Conservation (phyloP, 2,113 vertebrate species). For the Microcebus tavaratra region DNA sequence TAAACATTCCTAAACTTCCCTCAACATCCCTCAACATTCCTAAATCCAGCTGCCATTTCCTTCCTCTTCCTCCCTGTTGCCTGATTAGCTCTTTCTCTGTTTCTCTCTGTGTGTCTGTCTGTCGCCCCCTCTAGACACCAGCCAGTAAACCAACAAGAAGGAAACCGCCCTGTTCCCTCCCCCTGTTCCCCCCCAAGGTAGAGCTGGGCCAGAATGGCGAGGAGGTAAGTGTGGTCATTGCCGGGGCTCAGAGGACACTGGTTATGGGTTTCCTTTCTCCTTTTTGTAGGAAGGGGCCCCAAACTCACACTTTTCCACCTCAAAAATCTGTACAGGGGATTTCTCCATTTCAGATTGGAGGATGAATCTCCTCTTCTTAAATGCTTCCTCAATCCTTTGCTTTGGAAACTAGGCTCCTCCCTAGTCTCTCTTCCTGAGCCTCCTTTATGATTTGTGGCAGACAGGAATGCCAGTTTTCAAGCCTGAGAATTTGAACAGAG, state of each 20-base stretch:
- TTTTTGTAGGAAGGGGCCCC: accelerated
- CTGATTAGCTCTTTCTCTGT: slow-evolving; percentile 66
- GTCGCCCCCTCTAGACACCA: slow-evolving; percentile 82
- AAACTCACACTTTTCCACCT: not conserved
- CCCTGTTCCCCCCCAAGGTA: slow-evolving; percentile 80
- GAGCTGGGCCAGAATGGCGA: slow-evolving; percentile 85
- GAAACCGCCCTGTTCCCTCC: slow-evolving; percentile 89
- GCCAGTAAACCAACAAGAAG: slow-evolving; percentile 84
- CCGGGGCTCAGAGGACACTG: not conserved
- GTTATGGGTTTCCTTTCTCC: not conserved
- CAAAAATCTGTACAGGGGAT: not conserved
- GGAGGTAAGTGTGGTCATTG: slow-evolving; percentile 83
- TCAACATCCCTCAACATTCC: not conserved
- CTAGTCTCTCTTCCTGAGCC: not conserved
- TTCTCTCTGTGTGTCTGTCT: slow-evolving; percentile 71
- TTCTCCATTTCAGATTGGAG: not conserved
- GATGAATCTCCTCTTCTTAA: not conserved
- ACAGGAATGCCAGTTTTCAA: not conserved
- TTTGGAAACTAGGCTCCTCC: not conserved
- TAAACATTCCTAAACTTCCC: not conserved
- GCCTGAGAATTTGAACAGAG: not conserved
- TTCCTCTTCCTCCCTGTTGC: slow-evolving; percentile 46
- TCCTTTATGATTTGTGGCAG: not conserved
- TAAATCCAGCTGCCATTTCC: not conserved
- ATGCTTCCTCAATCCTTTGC: not conserved